Evolutionary conservation across 1,140 invertebrate species (phyloP), one percentile per base, ranked within the genome.

Genomic region (Harlomillsia oculata): DNA sequence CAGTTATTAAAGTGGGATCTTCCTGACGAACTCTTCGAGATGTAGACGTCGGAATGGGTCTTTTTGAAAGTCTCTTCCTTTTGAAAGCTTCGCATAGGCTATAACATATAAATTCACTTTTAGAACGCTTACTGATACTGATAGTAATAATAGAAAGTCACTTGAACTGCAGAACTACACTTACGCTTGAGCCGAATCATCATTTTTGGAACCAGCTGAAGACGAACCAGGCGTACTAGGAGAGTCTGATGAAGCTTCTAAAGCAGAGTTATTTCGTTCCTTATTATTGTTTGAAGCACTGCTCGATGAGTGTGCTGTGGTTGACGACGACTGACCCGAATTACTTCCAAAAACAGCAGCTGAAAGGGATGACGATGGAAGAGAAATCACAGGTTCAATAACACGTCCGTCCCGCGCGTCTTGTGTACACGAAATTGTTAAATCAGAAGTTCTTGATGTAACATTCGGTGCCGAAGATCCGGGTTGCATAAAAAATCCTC

Each of bases 31-130:
- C 45, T 13, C 51, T 49, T 32, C 63, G 37, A 6, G 62, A 41
- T 21, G 63, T 55, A n/a, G 59, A 59, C 20, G 63, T 65, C 5
- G 63, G 63, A 29, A 65, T 60, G 20, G 59, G 60, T 23, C 63
- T 28, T 43, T 65, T 65, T 13, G 63, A 62, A 6, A 61, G 39
- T 18, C 63, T 39, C 28, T 65, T 65, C 26, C 60, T 23, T 25
- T 65, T 65, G 45, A 65, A 65, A 14, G 63, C 61, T 40, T 65
- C 63, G 8, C 45, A 48, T 5, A 48, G 16, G 16, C 45, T 48
- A 6, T 9, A 46, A 30, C 18, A 13, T 20, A 25, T 26, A 44
- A 21, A 44, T 11, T 3, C 23, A 2, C 23, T 4, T 3, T 13
- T 13, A 43, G 40, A 23, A 13, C n/a, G n/a, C n/a, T n/a, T n/a